These are phyloP conservation scores for Sander lucioperca DNA, from an alignment of 2,113 vertebrate species.

Conservation along the genomic window DNA sequence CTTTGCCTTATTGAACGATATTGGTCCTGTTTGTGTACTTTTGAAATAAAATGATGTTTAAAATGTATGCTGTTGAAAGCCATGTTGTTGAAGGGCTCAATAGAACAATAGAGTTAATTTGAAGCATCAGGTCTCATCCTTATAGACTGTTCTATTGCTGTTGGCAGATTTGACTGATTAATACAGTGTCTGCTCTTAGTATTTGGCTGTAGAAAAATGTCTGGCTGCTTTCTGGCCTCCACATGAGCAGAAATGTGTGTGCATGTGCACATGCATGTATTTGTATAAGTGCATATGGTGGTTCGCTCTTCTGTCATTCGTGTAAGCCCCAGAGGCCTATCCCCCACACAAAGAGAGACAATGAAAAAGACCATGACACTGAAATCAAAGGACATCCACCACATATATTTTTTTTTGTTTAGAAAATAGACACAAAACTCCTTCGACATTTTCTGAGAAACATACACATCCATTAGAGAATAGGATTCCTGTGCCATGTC, in stretches of 20 bases:
- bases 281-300: conserved; percentile 38
- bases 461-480: conserved; percentile 32
- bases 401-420: conserved; percentile 73
- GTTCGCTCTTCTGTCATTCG: conserved; percentile 57
- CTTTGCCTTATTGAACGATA: conserved; percentile 92
- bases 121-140: conserved; percentile 18
- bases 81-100: conserved; percentile 34
- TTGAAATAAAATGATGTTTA: conserved; percentile 97
- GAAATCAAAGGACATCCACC: conserved; percentile 61
- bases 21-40: conserved; percentile 94
- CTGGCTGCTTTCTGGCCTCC: conserved; percentile 50
- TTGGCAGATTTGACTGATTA: conserved; percentile 54
- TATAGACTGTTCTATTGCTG: conserved; percentile 42
- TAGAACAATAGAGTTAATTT: conserved; percentile 41
- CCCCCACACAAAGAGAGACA: conserved; percentile 55
- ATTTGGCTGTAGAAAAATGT: conserved; percentile 23
- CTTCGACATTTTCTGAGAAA: conserved; percentile 57
- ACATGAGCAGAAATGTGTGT: conserved; percentile 46
- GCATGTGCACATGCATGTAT: not conserved
- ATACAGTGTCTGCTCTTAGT: conserved; percentile 28
- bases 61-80: conserved; percentile 76
- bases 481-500: conserved; percentile 3
- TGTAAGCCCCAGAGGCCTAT: conserved; percentile 40
- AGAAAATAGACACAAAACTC: conserved; percentile 58
- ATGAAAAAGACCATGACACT: conserved; percentile 57